Evolutionary conservation across 2,113 vertebrate species (phyloP).

Genomic region (Spilogale gracilis): DNA sequence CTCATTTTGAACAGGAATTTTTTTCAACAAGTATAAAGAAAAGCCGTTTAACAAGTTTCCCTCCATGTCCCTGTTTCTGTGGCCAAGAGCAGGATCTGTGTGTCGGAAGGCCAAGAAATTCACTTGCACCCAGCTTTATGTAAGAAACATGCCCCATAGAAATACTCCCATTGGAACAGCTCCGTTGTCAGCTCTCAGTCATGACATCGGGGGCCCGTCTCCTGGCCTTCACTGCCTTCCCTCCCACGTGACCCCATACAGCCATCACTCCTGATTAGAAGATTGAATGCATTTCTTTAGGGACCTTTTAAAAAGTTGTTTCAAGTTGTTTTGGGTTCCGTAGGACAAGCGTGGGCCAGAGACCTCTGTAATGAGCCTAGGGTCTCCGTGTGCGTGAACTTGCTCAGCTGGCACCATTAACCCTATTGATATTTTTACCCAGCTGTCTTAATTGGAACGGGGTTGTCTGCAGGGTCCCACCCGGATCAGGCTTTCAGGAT

Average conservation of each 20-base stretch:
- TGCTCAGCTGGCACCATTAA: conserved; percentile 41
- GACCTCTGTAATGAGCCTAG: conserved; percentile 23
- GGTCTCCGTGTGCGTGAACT: background rate
- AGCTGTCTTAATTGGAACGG: conserved; percentile 34
- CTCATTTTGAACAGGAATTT: background rate
- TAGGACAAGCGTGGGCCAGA: background rate
- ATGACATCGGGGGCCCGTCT: background rate
- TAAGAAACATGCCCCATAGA: background rate
- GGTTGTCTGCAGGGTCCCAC: background rate
- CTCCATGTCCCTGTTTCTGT: background rate
- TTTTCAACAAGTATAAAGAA: background rate
- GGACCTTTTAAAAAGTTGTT: background rate
- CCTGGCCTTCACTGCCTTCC: background rate
- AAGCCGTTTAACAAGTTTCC: background rate
- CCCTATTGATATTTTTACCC: conserved; percentile 3
- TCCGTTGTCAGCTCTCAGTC: background rate
- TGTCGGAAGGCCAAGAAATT: background rate
- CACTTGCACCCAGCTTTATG: background rate
- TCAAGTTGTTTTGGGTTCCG: background rate
- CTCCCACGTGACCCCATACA: background rate
- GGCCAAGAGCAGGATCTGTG: background rate
- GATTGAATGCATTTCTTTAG: background rate
- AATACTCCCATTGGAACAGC: background rate
- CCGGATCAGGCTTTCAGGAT: background rate
- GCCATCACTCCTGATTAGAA: background rate